Base-by-base conservation (phyloP, 2,888 invertebrate species). In the Cataglyphis cursor region DNA sequence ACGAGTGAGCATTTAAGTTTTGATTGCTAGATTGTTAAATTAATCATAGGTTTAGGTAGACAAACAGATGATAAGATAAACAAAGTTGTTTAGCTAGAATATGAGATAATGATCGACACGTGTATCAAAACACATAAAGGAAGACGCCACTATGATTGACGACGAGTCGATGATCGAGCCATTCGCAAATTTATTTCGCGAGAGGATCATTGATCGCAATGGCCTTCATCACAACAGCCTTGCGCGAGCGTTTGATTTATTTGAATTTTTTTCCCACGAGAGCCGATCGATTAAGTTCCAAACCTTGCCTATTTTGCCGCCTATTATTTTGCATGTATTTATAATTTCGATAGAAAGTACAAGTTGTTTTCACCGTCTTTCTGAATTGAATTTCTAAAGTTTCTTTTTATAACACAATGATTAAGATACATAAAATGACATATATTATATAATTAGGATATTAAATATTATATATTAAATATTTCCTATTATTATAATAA, bases 161-260 rank as follows among this genome's bases (percentile, higher is more conserved):
- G 65, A 61, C 24, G 44, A 82, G 65, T 74, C 61, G 82, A 65
- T 81, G 72, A 70, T 75, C 64, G 82, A 64, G 59, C 6, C 72
- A 12, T 28, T 44, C 24, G 62, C 64, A 48, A 75, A 72, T 82
- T 84, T 54, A 64, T 31, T 84, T 82, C 48, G 66, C 66, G 8
- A n/a, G 12, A 87, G 83, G 90, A 89, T 85, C 89, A 90, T 88
- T 89, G 88, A 86, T 89, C 86, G 86, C 86, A 70, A 74, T 83
- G 88, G 85, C 90, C 90, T 90, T 90, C 87, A 81, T 83, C 54
- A 28, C 15, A 48, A 24, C 73, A 64, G 74, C 54, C 54, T 75
- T 65, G 41, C 24, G 35, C 48, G 81, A 44, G 70, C 31, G 70
- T 31, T 18, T 68, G 18, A 78, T 78, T 78, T 59, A 78, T 78